phyloP scores from a whole-genome alignment of 2,797 vertebrate species.

The Siniperca obscura region DNA sequence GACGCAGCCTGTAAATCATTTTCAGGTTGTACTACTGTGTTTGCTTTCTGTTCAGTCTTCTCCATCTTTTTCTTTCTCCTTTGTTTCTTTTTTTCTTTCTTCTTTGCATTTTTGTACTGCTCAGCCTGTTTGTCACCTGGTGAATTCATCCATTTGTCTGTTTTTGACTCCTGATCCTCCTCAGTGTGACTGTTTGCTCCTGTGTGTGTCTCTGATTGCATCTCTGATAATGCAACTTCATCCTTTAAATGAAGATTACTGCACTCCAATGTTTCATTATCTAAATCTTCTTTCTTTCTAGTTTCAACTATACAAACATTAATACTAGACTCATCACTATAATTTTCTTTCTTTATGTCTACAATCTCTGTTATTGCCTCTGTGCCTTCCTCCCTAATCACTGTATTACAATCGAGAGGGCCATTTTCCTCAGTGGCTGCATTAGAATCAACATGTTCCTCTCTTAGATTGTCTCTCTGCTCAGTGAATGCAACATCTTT shows the following conservation, averaged over 20 bases:
- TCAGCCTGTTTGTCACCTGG: slow-evolving; percentile 29
- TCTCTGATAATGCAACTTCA: slow-evolving; percentile 33
- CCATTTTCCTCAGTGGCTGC: slow-evolving; percentile 24
- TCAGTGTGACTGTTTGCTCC: slow-evolving; percentile 21
- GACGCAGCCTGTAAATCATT: slow-evolving; percentile 35
- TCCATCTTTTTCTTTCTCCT: slow-evolving; percentile 70
- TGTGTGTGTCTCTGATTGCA: slow-evolving; percentile 29
- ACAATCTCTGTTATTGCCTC: slow-evolving; percentile 18
- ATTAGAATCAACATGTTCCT: slow-evolving; percentile 34
- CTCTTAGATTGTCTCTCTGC: slow-evolving; percentile 30
- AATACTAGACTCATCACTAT: slow-evolving; percentile 17
- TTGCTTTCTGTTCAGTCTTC: slow-evolving; percentile 33
- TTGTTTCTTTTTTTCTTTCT: slow-evolving; percentile 68
- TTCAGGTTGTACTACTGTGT: slow-evolving; percentile 21
- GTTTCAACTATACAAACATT: slow-evolving; percentile 20
- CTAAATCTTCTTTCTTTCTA: slow-evolving; percentile 28
- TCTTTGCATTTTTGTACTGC: slow-evolving; percentile 63
- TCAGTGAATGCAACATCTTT: slow-evolving; percentile 11
- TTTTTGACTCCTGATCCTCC: slow-evolving; percentile 32
- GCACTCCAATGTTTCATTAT: slow-evolving; percentile 7
- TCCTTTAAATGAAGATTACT: slow-evolving; percentile 28
- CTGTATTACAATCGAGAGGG: slow-evolving; percentile 14
- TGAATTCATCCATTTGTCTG: slow-evolving; percentile 29
- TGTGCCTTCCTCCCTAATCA: slow-evolving; percentile 17
- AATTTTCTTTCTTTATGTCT: slow-evolving; percentile 37